These are phyloP conservation scores for Hydrochoerus hydrochaeris DNA, from an alignment of 2,113 vertebrate species.

Conservation along the genomic window DNA sequence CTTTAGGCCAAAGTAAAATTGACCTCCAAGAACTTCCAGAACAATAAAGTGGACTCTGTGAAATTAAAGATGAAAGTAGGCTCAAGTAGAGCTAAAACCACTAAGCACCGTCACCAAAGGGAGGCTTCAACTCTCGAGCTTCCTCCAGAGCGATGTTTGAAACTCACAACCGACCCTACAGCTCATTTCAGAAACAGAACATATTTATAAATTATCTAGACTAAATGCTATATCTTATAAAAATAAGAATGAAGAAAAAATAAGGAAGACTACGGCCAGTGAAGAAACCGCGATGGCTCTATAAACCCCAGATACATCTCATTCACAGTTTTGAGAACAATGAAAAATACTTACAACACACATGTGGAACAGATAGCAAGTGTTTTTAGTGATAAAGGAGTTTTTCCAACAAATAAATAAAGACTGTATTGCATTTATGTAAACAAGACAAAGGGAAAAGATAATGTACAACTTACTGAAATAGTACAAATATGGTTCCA, in stretches of 20 bases:
- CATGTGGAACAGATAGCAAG: neutral
- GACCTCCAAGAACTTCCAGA: neutral
- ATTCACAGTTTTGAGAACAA: neutral
- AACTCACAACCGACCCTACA: neutral
- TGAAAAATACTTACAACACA: neutral
- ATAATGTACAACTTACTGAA: neutral
- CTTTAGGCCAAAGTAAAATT: neutral
- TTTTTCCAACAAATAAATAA: neutral
- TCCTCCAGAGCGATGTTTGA: neutral
- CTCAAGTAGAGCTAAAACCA: neutral
- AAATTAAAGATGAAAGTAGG: neutral
- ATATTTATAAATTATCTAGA: no score
- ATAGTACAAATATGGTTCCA: neutral
- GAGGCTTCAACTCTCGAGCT: neutral
- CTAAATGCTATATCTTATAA: neutral
- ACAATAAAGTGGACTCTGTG: neutral
- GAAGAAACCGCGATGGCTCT: neutral
- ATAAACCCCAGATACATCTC: neutral
- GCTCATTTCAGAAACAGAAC: neutral
- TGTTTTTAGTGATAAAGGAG: conserved; percentile 3
- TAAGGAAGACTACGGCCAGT: neutral
- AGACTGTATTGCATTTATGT: neutral
- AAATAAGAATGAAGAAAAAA: neutral
- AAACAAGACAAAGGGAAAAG: neutral
- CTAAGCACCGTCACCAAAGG: neutral